Base-by-base conservation (phyloP, 2,113 vertebrate genomes). In the Pholis gunnellus region DNA sequence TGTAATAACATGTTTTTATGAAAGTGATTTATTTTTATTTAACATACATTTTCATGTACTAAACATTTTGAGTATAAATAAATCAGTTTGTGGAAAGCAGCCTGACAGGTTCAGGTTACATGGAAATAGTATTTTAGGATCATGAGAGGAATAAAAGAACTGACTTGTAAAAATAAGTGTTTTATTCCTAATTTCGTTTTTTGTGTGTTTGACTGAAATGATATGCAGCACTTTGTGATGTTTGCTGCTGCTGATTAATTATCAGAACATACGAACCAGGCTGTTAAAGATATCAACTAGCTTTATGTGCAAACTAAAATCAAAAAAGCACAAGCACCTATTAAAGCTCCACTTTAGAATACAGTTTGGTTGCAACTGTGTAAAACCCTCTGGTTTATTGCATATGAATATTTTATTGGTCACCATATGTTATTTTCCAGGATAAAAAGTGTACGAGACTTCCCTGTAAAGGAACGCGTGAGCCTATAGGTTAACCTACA, bases 401-500 rank as follows among this genome's bases (percentile, higher is more conserved):
- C 34, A 31, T 15, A 46, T 29, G 46, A 27, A 56, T 31, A 18
- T 80, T 66, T 73, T 42, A 14, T 52, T 29, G 59, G 18, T 38
- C n/a, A 42, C 10, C 29, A 20, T 4, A 2, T 25, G 22, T 18
- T 65, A 75, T 64, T 65, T 63, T 63, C 7, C 34, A 40, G 44
- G 14, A 34, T 61, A 46, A 63, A 64, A 56, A 31, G 46, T 57
- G 42, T 50, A 50, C 77, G 38, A 73, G 56, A 34, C 25, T n/a
- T 54, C 13, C 46, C 27, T 64, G 72, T 66, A 34, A 20, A 70
- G 65, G 14, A 60, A 64, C 34, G 5, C 65, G 56, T 57, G 60
- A 77, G 57, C 29, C 36, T 79, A 20, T 34, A 88, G 74, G 80
- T 71, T 44, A 78, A 44, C 9, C 75, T 63, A 75, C 79, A 83